Percentiles rank a stretch among this genome's conserved stretches.
phyloP scores from a whole-genome alignment of 2,888 invertebrate genomes.

The Kuschelorhynchus macadamiae region DNA sequence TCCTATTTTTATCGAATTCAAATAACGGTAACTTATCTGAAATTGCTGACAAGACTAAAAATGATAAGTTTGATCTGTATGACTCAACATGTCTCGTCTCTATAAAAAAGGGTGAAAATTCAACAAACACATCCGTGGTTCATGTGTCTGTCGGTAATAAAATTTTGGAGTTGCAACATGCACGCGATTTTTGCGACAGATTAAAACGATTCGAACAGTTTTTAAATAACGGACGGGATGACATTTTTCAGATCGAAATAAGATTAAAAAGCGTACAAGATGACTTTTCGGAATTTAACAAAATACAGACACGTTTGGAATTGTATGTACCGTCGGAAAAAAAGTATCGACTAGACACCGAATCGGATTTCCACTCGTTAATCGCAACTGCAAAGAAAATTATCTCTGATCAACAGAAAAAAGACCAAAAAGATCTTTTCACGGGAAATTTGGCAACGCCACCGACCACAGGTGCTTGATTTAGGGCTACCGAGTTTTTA shows the following conservation, averaged over 20 bases:
- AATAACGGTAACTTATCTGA: too few species aligned
- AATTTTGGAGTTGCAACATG: too few species aligned
- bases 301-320: constrained; percentile 4
- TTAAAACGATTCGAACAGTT: constrained; percentile 8
- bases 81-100: too few species aligned
- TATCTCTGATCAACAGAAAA: not conserved
- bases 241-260: constrained; percentile 14
- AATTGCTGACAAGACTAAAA: too few species aligned
- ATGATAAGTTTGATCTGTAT: too few species aligned
- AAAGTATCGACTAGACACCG: not conserved
- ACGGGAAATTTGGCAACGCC: too few species aligned
- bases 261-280: constrained; percentile 15
- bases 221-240: not conserved
- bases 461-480: not conserved
- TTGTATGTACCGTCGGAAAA: not conserved
- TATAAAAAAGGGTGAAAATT: too few species aligned
- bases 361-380: not conserved
- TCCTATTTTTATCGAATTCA: too few species aligned
- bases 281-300: constrained; percentile 16
- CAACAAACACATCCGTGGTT: too few species aligned
- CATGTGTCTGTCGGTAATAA: too few species aligned
- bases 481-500: not conserved
- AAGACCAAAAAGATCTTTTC: too few species aligned
- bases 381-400: constrained; percentile 8
- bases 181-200: not conserved